phyloP scores from a whole-genome alignment of 1,140 invertebrate species.

The Cataglyphis hispanica region DNA sequence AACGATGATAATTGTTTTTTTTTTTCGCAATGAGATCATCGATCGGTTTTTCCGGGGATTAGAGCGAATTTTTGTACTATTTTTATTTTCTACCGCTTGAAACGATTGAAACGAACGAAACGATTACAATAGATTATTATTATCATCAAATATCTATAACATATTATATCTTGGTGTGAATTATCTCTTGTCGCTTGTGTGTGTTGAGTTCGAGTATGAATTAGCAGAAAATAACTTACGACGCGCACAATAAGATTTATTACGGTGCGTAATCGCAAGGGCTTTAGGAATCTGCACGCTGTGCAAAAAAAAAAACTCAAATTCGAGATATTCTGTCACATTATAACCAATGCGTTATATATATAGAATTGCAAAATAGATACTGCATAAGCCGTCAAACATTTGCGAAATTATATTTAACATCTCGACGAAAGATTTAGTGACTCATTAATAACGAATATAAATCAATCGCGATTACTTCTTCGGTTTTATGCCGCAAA shows the following conservation, averaged over 20 bases:
- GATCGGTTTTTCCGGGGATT: conserved; percentile 6
- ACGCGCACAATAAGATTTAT: conserved; percentile 23
- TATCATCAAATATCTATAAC: conserved; percentile 3
- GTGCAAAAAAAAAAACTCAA: not conserved
- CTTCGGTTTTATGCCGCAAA: not conserved
- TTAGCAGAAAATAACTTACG: not conserved
- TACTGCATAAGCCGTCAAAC: not conserved
- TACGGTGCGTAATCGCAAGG: not conserved
- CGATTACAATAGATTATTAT: not conserved
- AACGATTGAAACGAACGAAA: not conserved
- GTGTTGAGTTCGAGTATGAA: not conserved
- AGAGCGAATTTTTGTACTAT: not conserved
- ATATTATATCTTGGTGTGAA: conserved; percentile 24
- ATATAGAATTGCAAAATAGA: not conserved
- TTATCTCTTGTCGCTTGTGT: not conserved
- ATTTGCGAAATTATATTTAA: conserved; percentile 10
- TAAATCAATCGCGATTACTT: conserved; percentile 6
- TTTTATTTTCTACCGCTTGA: too few species aligned
- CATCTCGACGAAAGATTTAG: not conserved
- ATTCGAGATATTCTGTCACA: not conserved
- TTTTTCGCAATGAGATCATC: not conserved
- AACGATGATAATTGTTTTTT: not conserved
- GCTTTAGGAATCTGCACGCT: not conserved
- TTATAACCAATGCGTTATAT: not conserved
- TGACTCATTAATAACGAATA: not conserved